Evolutionary conservation across 2,797 vertebrate species (phyloP).

Genomic region (Anniella stebbinsi): DNA sequence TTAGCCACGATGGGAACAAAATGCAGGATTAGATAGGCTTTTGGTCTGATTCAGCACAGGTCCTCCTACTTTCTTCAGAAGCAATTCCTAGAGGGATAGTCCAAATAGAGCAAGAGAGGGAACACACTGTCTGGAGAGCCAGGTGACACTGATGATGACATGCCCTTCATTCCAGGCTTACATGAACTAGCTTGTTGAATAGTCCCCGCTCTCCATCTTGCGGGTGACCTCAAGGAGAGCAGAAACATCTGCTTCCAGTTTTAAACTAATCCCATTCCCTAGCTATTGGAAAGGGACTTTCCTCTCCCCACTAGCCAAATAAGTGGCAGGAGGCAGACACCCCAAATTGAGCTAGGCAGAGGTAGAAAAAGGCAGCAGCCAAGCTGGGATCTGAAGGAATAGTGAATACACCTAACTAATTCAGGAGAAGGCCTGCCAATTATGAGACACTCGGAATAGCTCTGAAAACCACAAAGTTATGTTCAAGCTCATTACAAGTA

Average conservation of each 20-base stretch:
- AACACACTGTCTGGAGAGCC: not conserved
- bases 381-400: not conserved
- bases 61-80: not conserved
- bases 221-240: not conserved
- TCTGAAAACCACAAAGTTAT: not conserved
- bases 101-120: not conserved
- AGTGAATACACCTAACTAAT: not conserved
- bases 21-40: not conserved
- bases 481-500: not conserved
- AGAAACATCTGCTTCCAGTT: not conserved
- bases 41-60: not conserved
- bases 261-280: not conserved
- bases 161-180: no score
- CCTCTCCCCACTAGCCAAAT: not conserved
- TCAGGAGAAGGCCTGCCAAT: not conserved
- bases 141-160: not conserved
- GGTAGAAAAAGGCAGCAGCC: not conserved
- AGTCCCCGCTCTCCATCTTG: no score
- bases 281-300: not conserved
- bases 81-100: not conserved
- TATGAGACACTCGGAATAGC: not conserved
- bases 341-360: slow-evolving; percentile 26
- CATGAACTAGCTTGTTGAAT: no score
- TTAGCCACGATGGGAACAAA: not conserved
- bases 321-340: not conserved